Percentiles rank a stretch among this genome's conserved stretches.
phyloP scores from a whole-genome alignment of 2,797 vertebrate genomes.

The Kryptopterus vitreolus region DNA sequence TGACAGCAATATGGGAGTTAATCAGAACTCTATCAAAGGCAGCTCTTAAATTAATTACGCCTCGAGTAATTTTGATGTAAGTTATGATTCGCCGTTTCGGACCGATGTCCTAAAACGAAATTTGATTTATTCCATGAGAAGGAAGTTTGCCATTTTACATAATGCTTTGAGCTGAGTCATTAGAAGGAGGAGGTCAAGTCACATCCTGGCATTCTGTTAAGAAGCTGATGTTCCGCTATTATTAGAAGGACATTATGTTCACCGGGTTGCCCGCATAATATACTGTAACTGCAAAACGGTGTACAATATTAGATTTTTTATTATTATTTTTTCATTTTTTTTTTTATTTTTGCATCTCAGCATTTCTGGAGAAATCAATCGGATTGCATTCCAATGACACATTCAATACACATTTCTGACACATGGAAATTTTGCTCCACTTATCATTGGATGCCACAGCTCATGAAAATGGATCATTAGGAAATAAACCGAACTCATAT shows the following conservation, averaged over 20 bases:
- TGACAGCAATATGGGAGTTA: constrained; percentile 9
- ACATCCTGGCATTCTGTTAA: constrained; percentile 18
- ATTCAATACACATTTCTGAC: neutral
- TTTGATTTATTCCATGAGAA: constrained; percentile 28
- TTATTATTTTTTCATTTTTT: too few relatives aligned
- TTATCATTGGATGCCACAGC: neutral
- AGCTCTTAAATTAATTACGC: constrained; percentile 31
- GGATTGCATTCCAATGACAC: neutral
- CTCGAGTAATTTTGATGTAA: constrained; percentile 39
- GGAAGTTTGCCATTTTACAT: constrained; percentile 33
- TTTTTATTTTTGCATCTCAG: neutral
- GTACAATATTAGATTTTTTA: neutral
- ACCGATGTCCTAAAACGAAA: constrained; percentile 13
- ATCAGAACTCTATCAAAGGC: constrained; percentile 7
- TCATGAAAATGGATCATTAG: neutral
- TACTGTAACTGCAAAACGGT: neutral
- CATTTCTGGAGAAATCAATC: neutral
- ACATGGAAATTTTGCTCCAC: neutral
- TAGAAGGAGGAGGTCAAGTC: constrained; percentile 31
- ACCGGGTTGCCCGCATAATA: neutral
- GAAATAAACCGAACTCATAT: neutral
- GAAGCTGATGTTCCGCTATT: constrained; percentile 10
- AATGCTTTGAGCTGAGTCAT: constrained; percentile 21
- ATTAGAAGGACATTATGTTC: neutral
- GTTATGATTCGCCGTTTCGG: constrained; percentile 42